Evolutionary conservation across 2,113 vertebrate genomes (phyloP), one percentile per base, ranked within the genome.

Genomic region (Corythaeola cristata): DNA sequence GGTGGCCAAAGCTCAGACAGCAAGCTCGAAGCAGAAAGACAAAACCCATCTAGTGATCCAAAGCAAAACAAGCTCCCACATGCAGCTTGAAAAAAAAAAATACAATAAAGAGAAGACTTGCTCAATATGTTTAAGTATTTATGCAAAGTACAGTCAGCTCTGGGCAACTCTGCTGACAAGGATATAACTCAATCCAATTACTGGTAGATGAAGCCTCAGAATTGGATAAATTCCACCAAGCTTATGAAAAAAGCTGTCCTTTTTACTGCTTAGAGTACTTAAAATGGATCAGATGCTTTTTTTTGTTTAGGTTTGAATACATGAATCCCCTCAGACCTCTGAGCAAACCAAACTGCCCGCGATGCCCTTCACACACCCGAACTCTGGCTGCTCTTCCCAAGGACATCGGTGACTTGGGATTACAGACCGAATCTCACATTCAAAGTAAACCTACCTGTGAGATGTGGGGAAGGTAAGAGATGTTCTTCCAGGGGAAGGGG

Each of bases 381-480:
- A 3, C 53, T 73, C 63, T 0, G 1, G 50, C 8, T 32, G 23
- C 50, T 56, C 44, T 47, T 55, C 55, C 28, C 4, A 1, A 44
- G 33, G 12, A 58, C 49, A 45, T 4, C 2, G 1, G 15, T 2
- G 20, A 23, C 12, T 28, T 1, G 0, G 33, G 39, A 47, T 39
- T 27, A 27, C 55, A 56, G 39, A 33, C 23, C 3, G 1, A n/a
- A 28, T 15, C 35, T 30, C 53, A 9, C 1, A 1, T 18, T 71
- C 52, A 5, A 30, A 45, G 44, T 32, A 50, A 28, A 10, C 53
- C 28, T 13, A 13, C 15, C 44, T 44, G 56, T 1, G 3, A 53
- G 41, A 16, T 4, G 14, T 7, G 47, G 55, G 60, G 21, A 52
- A 9, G 23, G 33, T 9, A 74, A 26, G 67, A 47, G 60, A 19